These are phyloP conservation scores for Chondrosia reniformis DNA, from an alignment of 37 sponge, comb jelly and placozoan genomes.

Conservation along the genomic window DNA sequence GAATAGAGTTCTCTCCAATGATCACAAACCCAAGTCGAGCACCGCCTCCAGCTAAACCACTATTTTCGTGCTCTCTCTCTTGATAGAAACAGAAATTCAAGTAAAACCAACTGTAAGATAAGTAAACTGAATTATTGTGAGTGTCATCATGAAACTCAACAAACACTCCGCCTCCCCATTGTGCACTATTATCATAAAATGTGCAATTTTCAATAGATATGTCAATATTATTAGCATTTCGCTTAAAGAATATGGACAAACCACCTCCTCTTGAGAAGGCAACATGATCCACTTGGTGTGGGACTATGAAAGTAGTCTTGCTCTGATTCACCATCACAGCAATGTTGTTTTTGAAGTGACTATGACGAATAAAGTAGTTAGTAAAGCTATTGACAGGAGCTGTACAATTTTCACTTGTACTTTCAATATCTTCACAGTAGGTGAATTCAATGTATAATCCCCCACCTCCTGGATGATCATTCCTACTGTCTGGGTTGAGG, in stretches of 20 bases:
- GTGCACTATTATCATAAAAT: conserved; percentile 11
- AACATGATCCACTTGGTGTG: conserved; percentile 19
- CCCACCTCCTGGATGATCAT: conserved; percentile 23
- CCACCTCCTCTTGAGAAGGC: conserved; percentile 57
- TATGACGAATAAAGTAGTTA: too few species aligned
- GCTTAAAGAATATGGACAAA: conserved; percentile 41
- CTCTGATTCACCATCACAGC: not conserved
- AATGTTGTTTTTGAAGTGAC: too few species aligned
- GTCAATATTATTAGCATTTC: conserved; percentile 4
- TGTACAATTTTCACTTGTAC: too few species aligned
- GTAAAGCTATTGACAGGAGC: too few species aligned
- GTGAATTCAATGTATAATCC: conserved; percentile 52
- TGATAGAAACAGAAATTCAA: not conserved
- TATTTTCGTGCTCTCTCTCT: not conserved
- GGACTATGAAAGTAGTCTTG: not conserved
- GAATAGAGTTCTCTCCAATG: not conserved
- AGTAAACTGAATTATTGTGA: conserved; percentile 16
- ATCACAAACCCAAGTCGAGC: conserved; percentile 24
- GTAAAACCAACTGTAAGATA: not conserved
- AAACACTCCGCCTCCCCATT: conserved; percentile 49
- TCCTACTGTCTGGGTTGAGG: not conserved
- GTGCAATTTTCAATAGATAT: conserved; percentile 20
- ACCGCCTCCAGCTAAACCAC: conserved; percentile 40
- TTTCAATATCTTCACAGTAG: too few species aligned
- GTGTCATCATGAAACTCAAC: conserved; percentile 33